phyloP scores from a whole-genome alignment of 2,113 vertebrate genomes.

The Poeciliopsis occidentalis region DNA sequence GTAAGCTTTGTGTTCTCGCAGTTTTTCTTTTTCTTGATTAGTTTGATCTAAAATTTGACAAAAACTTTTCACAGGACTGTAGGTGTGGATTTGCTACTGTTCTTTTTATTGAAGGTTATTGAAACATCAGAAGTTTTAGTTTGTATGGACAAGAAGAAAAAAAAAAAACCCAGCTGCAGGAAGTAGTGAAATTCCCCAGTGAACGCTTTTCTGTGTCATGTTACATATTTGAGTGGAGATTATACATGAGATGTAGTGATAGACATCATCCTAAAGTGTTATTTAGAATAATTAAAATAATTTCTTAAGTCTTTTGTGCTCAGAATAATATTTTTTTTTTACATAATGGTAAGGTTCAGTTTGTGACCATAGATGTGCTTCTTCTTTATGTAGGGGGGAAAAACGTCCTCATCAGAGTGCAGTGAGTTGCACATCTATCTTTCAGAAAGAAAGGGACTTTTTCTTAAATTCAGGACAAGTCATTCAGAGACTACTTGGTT shows the following conservation, averaged over 20 bases:
- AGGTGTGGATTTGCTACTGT: not conserved
- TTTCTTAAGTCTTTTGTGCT: not conserved
- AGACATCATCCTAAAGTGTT: not conserved
- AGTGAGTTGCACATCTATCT: conserved; percentile 31
- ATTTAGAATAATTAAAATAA: not conserved
- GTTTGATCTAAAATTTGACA: not conserved
- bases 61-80: not conserved
- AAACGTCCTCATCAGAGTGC: conserved; percentile 11
- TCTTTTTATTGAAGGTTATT: conserved; percentile 38
- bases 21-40: no score
- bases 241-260: not conserved
- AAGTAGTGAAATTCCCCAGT: conserved; percentile 48
- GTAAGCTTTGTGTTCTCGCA: not conserved
- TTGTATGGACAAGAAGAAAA: conserved; percentile 17
- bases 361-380: conserved; percentile 11
- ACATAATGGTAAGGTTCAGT: not conserved
- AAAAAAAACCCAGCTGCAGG: conserved; percentile 45
- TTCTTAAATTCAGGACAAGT: conserved; percentile 48
- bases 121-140: conserved; percentile 33
- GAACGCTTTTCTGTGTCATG: conserved; percentile 31
- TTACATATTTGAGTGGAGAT: conserved; percentile 11
- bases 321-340: not conserved
- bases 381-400: conserved; percentile 1
- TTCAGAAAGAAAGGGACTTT: conserved; percentile 68
- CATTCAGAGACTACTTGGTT: conserved; percentile 64